phyloP scores from a whole-genome alignment of 2,797 vertebrate genomes.

The Xiphorhynchus erythropygius region DNA sequence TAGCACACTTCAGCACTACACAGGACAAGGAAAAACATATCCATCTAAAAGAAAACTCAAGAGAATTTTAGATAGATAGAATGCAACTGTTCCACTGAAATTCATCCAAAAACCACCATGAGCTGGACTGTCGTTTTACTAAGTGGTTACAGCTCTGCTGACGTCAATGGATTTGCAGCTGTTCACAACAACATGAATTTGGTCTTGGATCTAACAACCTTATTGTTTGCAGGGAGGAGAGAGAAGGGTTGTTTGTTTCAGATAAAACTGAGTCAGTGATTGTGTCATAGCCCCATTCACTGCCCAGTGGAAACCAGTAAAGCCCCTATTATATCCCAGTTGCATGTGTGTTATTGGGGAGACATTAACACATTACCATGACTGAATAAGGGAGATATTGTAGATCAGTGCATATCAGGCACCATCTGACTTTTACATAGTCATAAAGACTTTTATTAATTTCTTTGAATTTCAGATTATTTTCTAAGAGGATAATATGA shows the following conservation, averaged over 20 bases:
- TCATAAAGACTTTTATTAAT: neutral
- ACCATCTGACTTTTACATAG: neutral
- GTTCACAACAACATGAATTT: constrained; percentile 20
- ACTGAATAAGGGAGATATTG: neutral
- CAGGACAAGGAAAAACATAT: neutral
- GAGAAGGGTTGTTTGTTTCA: constrained; percentile 11
- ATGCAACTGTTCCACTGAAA: neutral
- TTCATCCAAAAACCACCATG: neutral
- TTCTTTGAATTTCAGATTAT: neutral
- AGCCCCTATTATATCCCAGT: neutral
- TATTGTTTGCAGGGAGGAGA: neutral
- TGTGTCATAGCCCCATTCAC: neutral
- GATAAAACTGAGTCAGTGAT: neutral
- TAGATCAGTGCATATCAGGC: neutral
- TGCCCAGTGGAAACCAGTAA: neutral
- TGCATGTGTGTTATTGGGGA: neutral
- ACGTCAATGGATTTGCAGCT: constrained; percentile 47
- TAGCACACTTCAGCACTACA: neutral
- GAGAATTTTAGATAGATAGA: neutral
- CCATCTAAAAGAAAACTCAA: neutral
- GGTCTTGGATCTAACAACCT: constrained; percentile 2
- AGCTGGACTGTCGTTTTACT: neutral
- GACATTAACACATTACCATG: neutral
- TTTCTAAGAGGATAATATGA: neutral
- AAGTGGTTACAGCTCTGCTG: constrained; percentile 34